Base-by-base conservation (phyloP, 2,888 invertebrate genomes). In the Blera fallax region DNA sequence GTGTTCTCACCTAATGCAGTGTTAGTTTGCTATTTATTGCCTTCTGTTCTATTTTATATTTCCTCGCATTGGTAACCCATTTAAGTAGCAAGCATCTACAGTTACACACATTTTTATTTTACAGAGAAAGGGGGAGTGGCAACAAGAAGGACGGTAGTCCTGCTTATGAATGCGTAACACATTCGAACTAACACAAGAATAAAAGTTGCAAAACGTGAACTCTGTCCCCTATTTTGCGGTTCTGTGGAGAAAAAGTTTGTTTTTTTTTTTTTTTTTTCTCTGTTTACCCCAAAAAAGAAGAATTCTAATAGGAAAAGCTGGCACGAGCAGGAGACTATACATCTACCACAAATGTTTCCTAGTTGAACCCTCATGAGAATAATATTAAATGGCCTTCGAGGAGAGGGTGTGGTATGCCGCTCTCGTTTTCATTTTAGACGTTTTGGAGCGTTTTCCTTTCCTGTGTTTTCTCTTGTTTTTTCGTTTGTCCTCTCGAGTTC, bases 81-180 rank as follows among this genome's bases (percentile, higher is more conserved):
- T 32, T 16, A 18, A 54, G 32, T 16, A 27, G 27, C 50, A 21
- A 2, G 14, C 29, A 32, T 21, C 24, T 52, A 32, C 21, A n/a
- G 37, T 43, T 29, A 32, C 16, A 52, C 4, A 24, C 29, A 10
- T 69, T 21, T 56, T 18, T 18, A 1, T 16, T 37, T 14, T 3
- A 11, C 18, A 4, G 18, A 29, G 10, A n/a, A 4, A 6, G 45
- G 14, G 6, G 6, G 4, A n/a, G n/a, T n/a, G 32, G 10, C 21
- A 16, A 24, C 37, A 21, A n/a, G 18, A 27, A 34, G n/a, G 77
- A 43, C 27, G 32, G 27, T 29, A 48, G 58, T 21, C 60, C 67
- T 60, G 34, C 60, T 45, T 65, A 40, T 67, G 52, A 77, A 82
- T 77, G 73, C 73, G 83, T 69, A 54, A 67, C 52, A 78, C 67